Evolutionary conservation across 1,140 invertebrate genomes (phyloP), one percentile per base, ranked within the genome.

Genomic region (Thaumatotibia leucotreta): DNA sequence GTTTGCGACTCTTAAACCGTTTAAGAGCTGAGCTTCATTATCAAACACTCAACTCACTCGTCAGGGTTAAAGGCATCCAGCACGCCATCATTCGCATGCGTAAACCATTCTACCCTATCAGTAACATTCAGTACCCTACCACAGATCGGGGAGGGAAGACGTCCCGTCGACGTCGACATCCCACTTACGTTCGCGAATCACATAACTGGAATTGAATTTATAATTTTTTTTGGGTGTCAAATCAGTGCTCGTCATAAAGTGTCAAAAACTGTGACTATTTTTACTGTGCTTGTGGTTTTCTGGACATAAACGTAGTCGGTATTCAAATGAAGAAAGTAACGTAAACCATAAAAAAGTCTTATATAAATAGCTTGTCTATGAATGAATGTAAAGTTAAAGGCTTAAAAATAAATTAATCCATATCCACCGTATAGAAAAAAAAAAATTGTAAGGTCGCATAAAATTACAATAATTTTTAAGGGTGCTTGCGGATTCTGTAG

Each of bases 11-110:
- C 67, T 76, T 74, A 79, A 84, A 84, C 78, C 76, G 77, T 74
- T 79, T 79, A 80, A 70, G 76, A 77, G 76, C 83, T 76, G 75
- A 70, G 72, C 81, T 84, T 83, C 80, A 85, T 86, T 82, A 84
- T 81, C 76, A 84, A 76, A 81, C 72, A 81, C 74, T 85, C 74
- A 73, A 71, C 76, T 78, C 71, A 61, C 69, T 79, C 82, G 79
- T 79, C 80, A 76, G 79, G 72, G 75, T 77, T 80, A 75, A 79
- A 73, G 74, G 72, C 68, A 77, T 69, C 45, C 64, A 69, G 65
- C 67, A 73, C 64, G 68, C 65, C 68, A 73, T 67, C 66, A 66
- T 75, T 74, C 85, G 85, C 86, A 88, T 85, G 86, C 86, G 84
- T 85, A 76, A 69, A 82, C 49, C 67, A 74, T 33, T 65, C 75